A percentile compares a stretch with the other conserved stretches of the same genome.
phyloP scores from a whole-genome alignment of 2,113 vertebrate genomes.

The Sprattus sprattus region DNA sequence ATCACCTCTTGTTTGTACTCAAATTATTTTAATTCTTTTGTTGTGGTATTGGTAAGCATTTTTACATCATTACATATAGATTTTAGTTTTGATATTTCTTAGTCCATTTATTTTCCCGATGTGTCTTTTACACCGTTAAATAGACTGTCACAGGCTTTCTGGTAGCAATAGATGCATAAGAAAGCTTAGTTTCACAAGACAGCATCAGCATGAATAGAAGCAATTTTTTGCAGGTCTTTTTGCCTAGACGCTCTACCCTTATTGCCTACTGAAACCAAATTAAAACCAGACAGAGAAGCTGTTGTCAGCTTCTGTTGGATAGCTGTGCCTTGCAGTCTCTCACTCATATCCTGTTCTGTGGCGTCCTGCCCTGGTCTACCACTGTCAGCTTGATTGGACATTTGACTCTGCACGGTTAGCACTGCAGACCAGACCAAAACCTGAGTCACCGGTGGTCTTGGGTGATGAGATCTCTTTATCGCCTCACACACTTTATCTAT shows the following conservation, averaged over 20 bases:
- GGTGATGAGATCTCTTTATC: slow-evolving; percentile 54
- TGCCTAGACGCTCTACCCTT: background rate
- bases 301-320: background rate
- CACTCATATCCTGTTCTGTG: slow-evolving; percentile 6
- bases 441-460: slow-evolving; percentile 14
- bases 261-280: background rate
- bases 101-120: too few relatives aligned
- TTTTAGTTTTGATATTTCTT: too few relatives aligned
- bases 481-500: slow-evolving; percentile 7
- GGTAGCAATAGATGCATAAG: background rate
- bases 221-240: background rate
- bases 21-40: too few relatives aligned
- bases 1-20: too few relatives aligned
- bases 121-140: too few relatives aligned
- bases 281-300: background rate
- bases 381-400: slow-evolving; percentile 17
- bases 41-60: too few relatives aligned
- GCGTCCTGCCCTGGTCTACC: background rate
- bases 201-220: background rate
- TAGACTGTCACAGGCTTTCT: background rate
- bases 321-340: background rate
- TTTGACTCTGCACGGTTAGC: background rate
- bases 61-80: too few relatives aligned
- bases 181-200: background rate
- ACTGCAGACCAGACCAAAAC: background rate